These are phyloP conservation scores for Dorcus parallelipipedus DNA, from an alignment of 2,888 invertebrate species.

Conservation along the genomic window DNA sequence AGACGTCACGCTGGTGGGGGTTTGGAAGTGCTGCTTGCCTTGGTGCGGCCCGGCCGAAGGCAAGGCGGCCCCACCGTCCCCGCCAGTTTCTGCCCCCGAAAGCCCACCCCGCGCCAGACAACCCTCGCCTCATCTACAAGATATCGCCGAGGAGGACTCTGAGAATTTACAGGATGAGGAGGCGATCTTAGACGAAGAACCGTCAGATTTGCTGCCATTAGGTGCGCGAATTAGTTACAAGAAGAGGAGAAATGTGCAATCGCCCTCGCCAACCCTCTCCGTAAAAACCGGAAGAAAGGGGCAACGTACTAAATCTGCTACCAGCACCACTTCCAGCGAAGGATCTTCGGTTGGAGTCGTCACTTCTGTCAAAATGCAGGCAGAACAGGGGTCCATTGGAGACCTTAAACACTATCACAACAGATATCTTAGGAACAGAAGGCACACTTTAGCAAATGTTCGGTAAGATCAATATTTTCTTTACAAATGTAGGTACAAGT, in stretches of 20 bases:
- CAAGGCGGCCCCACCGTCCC: constrained; percentile 40
- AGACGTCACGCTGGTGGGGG: constrained; percentile 65
- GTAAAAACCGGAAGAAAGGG: constrained; percentile 55
- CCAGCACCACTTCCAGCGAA: constrained; percentile 39
- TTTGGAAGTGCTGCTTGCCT: constrained; percentile 81
- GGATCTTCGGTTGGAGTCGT: constrained; percentile 43
- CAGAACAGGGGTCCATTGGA: constrained; percentile 87
- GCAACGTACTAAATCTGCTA: constrained; percentile 43
- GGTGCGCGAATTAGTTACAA: constrained; percentile 42
- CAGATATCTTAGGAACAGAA: constrained; percentile 77
- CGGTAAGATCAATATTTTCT: constrained; percentile 65
- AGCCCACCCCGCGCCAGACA: constrained; percentile 61
- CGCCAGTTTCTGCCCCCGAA: constrained; percentile 50
- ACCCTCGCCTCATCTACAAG: constrained; percentile 70
- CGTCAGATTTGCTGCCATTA: constrained; percentile 48
- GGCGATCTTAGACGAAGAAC: constrained; percentile 54
- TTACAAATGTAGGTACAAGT: no score
- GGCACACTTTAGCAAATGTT: constrained; percentile 89
- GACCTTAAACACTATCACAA: constrained; percentile 87
- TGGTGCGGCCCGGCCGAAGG: constrained; percentile 68
- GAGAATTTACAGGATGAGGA: constrained; percentile 54
- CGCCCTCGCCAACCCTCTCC: constrained; percentile 61
- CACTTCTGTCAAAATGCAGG: constrained; percentile 73
- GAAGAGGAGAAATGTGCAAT: constrained; percentile 50
- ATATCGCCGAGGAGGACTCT: constrained; percentile 81